phyloP scores from a whole-genome alignment of 1,140 invertebrate genomes.

The Pteromalus puparum region DNA sequence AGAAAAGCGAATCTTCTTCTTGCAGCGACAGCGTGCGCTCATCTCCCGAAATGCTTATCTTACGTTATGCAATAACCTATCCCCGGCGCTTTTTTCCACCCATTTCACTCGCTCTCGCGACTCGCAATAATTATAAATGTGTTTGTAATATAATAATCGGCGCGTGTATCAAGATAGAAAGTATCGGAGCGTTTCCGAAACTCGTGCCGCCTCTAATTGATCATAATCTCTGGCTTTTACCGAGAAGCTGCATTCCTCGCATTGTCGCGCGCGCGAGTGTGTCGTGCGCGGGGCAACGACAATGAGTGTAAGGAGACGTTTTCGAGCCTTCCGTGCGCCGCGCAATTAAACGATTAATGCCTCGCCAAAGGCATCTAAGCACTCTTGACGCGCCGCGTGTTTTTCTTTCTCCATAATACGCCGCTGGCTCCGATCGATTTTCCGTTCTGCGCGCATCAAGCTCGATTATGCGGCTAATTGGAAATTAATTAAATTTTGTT shows the following conservation, averaged over 20 bases:
- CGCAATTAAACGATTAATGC: neutral
- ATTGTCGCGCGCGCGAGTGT: no score
- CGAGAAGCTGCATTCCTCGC: neutral
- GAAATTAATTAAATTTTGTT: no score
- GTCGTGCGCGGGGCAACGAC: neutral
- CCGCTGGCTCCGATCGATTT: no score
- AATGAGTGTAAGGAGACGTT: neutral
- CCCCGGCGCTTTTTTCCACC: no score
- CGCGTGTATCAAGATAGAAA: slow-evolving; percentile 10
- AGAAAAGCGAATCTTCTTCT: neutral
- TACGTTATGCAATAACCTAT: neutral
- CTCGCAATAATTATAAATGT: neutral
- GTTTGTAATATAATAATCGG: neutral
- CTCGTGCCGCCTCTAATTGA: slow-evolving; percentile 6
- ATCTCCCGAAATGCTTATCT: neutral
- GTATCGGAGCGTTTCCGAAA: slow-evolving; percentile 10
- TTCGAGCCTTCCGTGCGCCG: neutral
- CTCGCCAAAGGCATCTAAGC: neutral
- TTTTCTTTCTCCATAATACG: no score
- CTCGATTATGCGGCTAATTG: no score
- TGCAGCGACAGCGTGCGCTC: no score
- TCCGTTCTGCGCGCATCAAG: no score
- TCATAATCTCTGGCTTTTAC: neutral
- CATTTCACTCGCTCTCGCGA: neutral
- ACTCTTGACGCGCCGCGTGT: neutral